A percentile compares a stretch with the other conserved stretches of the same genome.
Conservation (phyloP, 2,888 invertebrate genomes). For the Idaea straminata region DNA sequence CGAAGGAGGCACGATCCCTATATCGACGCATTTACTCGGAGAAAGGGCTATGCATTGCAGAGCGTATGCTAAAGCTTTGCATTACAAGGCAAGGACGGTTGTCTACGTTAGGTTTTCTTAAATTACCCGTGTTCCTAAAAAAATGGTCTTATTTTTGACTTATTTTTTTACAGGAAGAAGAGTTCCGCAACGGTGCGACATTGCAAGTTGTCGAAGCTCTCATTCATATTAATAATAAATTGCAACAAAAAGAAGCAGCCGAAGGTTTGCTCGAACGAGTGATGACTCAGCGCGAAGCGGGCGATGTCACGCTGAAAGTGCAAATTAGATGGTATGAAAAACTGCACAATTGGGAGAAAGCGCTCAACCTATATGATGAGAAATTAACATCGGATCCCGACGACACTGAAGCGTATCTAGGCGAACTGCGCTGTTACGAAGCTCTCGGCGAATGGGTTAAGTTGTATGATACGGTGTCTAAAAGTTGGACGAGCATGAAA, state of each 20-base stretch:
- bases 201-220: conserved; percentile 95
- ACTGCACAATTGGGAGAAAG: conserved; percentile 99
- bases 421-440: conserved; percentile 97
- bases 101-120: conserved; percentile 6
- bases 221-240: conserved; percentile 98
- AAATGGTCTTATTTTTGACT: conserved; percentile 3
- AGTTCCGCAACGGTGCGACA: conserved; percentile 91
- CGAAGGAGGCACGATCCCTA: conserved; percentile 95
- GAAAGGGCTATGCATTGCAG: conserved; percentile 97
- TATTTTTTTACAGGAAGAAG: conserved; percentile 85
- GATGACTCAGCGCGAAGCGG: conserved; percentile 87
- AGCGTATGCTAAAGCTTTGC: conserved; percentile 83
- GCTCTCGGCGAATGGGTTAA: conserved; percentile 98
- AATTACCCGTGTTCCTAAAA: background rate
- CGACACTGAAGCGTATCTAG: conserved; percentile 91
- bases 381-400: conserved; percentile 83
- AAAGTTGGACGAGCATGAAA: conserved; percentile 86
- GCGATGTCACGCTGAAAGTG: conserved; percentile 77
- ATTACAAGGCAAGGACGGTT: conserved; percentile 71
- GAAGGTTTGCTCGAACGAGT: conserved; percentile 95
- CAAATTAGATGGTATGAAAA: conserved; percentile 98
- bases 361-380: conserved; percentile 91
- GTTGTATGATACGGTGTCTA: conserved; percentile 88
- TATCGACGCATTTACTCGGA: conserved; percentile 92
- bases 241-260: conserved; percentile 99